Conservation (phyloP, 2,888 invertebrate species). For the Netelia fuscicornis region DNA sequence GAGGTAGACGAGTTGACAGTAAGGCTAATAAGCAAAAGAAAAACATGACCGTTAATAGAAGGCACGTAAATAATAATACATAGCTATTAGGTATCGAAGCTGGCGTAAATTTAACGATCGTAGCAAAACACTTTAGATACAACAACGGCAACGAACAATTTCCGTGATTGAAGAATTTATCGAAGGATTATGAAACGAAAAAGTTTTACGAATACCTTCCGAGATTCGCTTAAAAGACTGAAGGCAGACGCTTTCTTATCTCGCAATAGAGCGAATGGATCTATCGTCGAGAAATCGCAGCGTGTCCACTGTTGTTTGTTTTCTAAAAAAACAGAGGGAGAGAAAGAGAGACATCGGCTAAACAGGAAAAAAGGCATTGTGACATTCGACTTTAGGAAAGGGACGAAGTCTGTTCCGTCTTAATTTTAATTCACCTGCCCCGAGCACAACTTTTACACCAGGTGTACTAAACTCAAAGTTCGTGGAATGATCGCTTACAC, state of each 20-base stretch:
- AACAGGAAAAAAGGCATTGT: not conserved
- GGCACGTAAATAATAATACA: not conserved
- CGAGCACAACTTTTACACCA: conserved; percentile 51
- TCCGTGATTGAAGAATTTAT: not conserved
- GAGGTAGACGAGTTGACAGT: conserved; percentile 33
- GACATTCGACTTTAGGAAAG: conserved; percentile 31
- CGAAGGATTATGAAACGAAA: conserved; percentile 11
- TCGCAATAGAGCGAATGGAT: conserved; percentile 28
- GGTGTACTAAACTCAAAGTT: conserved; percentile 16
- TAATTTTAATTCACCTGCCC: conserved; percentile 65
- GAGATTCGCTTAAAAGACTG: conserved; percentile 65
- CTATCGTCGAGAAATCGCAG: conserved; percentile 18
- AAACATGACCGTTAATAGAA: not conserved
- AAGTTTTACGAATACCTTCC: conserved; percentile 53
- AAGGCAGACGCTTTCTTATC: conserved; percentile 61
- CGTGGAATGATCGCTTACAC: conserved; percentile 17
- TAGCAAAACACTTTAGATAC: conserved; percentile 30
- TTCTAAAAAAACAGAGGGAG: not conserved
- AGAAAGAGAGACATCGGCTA: not conserved
- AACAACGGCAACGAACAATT: conserved; percentile 46
- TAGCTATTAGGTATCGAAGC: conserved; percentile 32
- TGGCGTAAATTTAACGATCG: conserved; percentile 39
- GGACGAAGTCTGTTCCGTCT: conserved; percentile 65
- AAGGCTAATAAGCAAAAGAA: conserved; percentile 23
- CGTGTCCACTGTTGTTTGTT: conserved; percentile 10